These are phyloP conservation scores for Spizella passerina DNA, from an alignment of 2,797 vertebrate genomes.

Conservation along the genomic window DNA sequence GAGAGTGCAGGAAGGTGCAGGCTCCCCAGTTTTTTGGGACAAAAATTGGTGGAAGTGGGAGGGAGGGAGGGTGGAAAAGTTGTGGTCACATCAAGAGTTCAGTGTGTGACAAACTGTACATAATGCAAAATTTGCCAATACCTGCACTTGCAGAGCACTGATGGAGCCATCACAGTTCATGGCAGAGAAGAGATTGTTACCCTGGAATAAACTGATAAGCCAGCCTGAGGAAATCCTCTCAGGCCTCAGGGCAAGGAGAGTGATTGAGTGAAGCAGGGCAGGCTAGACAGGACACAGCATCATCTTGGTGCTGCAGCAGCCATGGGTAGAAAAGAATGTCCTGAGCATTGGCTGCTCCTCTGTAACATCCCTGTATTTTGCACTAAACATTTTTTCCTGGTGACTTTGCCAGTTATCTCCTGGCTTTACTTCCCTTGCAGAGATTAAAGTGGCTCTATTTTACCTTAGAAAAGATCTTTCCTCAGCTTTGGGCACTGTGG, in stretches of 20 bases:
- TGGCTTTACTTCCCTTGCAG: neutral
- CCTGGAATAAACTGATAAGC: neutral
- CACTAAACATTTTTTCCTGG: neutral
- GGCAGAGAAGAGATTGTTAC: neutral
- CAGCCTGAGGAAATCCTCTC: neutral
- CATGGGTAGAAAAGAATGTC: neutral
- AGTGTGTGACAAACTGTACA: neutral
- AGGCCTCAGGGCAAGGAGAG: neutral
- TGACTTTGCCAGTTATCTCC: neutral
- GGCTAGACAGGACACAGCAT: neutral
- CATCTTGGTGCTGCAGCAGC: neutral
- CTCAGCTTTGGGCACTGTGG: neutral
- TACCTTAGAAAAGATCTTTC: neutral
- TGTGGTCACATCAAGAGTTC: neutral
- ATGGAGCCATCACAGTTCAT: neutral
- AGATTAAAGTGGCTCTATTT: neutral
- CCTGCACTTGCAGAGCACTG: fast-evolving
- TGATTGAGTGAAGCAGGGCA: fast-evolving
- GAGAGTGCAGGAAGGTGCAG: neutral
- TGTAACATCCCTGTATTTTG: neutral
- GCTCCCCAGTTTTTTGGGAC: neutral
- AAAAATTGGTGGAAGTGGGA: neutral
- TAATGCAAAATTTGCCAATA: neutral
- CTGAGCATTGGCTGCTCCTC: neutral
- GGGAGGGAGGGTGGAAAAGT: neutral